These are phyloP conservation scores for Himalopsyche phryganea DNA, from an alignment of 1,140 invertebrate genomes.

Conservation along the genomic window DNA sequence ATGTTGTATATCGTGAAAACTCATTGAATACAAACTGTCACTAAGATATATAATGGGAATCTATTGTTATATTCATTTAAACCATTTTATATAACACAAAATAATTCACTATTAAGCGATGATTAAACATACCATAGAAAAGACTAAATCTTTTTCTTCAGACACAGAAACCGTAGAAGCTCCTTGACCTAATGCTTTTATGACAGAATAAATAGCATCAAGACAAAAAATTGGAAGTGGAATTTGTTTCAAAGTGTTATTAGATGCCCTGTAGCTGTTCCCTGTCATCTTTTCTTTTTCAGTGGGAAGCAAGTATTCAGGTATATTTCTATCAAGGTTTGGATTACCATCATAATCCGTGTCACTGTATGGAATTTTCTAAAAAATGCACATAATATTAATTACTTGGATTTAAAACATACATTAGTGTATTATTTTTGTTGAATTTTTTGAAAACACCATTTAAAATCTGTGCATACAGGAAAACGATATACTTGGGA, in stretches of 20 bases:
- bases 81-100: too few relatives aligned
- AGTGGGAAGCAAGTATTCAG: neutral
- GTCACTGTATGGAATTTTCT: neutral
- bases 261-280: too few relatives aligned
- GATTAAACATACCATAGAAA: conserved; percentile 15
- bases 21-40: too few relatives aligned
- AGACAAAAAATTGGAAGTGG: conserved; percentile 52
- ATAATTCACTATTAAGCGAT: too few relatives aligned
- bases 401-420: too few relatives aligned
- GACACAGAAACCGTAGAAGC: conserved; percentile 12
- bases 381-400: neutral
- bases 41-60: too few relatives aligned
- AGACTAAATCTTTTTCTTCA: conserved; percentile 7
- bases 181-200: conserved; percentile 40
- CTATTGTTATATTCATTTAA: too few relatives aligned
- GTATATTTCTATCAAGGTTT: neutral
- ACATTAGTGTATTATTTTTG: too few relatives aligned
- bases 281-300: neutral
- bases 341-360: neutral
- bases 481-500: too few relatives aligned
- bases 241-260: conserved; percentile 44
- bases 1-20: too few relatives aligned
- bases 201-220: conserved; percentile 43
- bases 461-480: too few relatives aligned
- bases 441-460: too few relatives aligned